Base-by-base conservation (phyloP, 2,888 invertebrate genomes). In the Stenodera caucasica region DNA sequence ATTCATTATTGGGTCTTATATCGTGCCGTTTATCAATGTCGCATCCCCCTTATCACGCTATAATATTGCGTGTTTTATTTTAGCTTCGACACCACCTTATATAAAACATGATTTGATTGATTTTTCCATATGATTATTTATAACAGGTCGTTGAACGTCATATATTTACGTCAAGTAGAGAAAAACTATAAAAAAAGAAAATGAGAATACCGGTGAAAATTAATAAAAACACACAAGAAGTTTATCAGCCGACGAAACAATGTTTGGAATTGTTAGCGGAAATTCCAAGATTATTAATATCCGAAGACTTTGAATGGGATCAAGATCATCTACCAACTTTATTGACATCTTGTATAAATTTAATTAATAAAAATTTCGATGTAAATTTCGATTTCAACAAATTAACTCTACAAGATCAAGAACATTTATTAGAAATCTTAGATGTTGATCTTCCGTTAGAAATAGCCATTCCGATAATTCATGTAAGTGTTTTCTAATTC, bases 361-460 rank as follows among this genome's bases (percentile, higher is more conserved):
- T 81, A 60, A 75, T 86, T 58, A 78, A 81, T 49, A 78, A 81
- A 64, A 79, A 82, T 69, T 86, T 86, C 67, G 77, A 82, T 53
- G 78, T 79, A 57, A 74, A 83, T 55, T 85, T 85, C 51, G 80
- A 87, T n/a, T 77, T 88, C 1, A 73, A 84, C 12, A 79, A 77
- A 57, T 78, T 89, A 33, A 82, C 87, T 11, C 83, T 84, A 67
- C 82, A 82, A 62, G 88, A 89, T 70, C 76, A 83, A 32, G 83
- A 86, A 67, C 79, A 82, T 57, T 77, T 89, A 1, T 81, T 88
- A 76, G 88, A 88, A 78, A 78, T 86, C 58, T 81, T 85, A 65
- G 84, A 88, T 1, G 81, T 83, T 2, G 81, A 85, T 73, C 82
- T 89, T 58, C 85, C 86, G 1, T 78, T 89, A 37, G 83, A 83